Evolutionary conservation across 2,113 vertebrate genomes (phyloP).

Genomic region (Platycercus adscitus): DNA sequence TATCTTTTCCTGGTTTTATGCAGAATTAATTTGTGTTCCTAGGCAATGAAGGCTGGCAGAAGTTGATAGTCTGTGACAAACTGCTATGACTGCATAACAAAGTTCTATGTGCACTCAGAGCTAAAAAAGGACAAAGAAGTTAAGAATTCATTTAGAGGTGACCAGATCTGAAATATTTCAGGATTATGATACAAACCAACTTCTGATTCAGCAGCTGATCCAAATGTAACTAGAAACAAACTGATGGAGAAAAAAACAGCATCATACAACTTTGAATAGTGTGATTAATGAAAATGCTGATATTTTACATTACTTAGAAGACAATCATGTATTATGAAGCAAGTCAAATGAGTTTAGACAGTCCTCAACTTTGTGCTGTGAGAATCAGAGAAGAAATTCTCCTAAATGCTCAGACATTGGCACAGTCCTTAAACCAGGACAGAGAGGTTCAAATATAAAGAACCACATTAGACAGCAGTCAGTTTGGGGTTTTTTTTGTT

Average conservation of each 20-base stretch:
- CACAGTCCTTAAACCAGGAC: not conserved
- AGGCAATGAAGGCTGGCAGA: constrained; percentile 21
- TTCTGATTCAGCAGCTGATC: constrained; percentile 15
- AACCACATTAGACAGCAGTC: not conserved
- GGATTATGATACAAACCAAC: not conserved
- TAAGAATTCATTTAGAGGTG: not conserved
- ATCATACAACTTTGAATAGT: not conserved
- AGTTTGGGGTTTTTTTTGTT: not conserved
- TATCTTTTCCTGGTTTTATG: constrained; percentile 22
- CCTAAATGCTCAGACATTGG: not conserved
- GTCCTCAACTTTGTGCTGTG: not conserved
- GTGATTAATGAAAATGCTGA: not conserved
- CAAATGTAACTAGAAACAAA: constrained; percentile 15
- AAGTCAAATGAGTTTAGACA: not conserved
- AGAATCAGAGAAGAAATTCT: not conserved
- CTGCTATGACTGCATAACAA: not conserved
- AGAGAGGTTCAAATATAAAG: not conserved
- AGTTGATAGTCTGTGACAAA: constrained; percentile 37
- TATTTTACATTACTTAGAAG: not conserved
- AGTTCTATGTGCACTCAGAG: not conserved
- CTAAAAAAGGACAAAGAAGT: not conserved
- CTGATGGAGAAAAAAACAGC: not conserved
- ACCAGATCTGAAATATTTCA: constrained; percentile 1
- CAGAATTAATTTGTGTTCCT: not conserved
- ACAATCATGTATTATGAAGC: not conserved